These are phyloP conservation scores for Varecia variegata DNA, from an alignment of 2,797 vertebrate genomes.

Conservation along the genomic window DNA sequence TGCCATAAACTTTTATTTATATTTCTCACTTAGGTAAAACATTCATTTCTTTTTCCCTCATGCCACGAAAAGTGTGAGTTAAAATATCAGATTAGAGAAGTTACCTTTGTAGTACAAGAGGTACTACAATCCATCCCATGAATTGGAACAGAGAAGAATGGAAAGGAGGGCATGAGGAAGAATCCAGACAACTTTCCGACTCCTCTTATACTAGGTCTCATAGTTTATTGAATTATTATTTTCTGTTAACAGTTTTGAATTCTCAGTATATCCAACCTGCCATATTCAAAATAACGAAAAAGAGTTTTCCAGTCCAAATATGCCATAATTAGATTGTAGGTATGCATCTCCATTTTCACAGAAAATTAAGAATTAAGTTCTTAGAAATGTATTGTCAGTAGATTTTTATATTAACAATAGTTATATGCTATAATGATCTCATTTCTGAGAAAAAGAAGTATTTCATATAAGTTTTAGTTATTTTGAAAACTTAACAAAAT, in stretches of 20 bases:
- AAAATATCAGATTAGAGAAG: not conserved
- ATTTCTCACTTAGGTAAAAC: not conserved
- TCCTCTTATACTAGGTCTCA: not conserved
- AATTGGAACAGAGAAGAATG: not conserved
- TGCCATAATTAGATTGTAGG: not conserved
- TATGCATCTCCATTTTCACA: not conserved
- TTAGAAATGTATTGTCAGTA: not conserved
- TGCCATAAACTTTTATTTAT: not conserved
- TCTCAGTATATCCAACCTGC: not conserved
- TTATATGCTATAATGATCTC: not conserved
- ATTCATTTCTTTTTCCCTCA: not conserved
- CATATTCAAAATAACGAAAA: not conserved
- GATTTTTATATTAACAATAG: not conserved
- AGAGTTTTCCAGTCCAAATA: not conserved
- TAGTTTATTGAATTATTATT: not conserved
- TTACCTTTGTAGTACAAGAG: not conserved
- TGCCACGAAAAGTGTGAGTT: not conserved
- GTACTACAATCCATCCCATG: not conserved
- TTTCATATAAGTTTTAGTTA: not conserved
- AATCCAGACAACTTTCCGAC: not conserved
- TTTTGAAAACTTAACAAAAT: constrained; percentile 34
- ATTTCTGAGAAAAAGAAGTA: not conserved
- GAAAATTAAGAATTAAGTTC: not conserved
- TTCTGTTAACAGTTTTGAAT: not conserved
- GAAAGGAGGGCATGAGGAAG: not conserved